phyloP scores from a whole-genome alignment of 2,113 vertebrate species.

The Rhegmatorhina hoffmannsi region DNA sequence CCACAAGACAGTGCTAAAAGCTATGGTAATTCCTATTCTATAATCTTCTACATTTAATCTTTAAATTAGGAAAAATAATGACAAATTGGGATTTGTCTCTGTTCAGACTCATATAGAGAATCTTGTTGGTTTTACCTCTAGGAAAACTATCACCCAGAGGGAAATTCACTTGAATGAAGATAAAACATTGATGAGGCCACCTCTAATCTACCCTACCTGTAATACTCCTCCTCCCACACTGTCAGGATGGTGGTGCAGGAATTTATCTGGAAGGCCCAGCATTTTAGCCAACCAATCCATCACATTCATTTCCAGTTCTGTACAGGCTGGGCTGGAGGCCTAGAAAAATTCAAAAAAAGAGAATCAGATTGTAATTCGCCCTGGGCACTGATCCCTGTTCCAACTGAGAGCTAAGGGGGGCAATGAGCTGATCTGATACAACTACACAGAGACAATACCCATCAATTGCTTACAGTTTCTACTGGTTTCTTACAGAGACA shows the following conservation, averaged over 20 bases:
- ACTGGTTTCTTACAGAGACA: not conserved
- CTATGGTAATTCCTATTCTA: not conserved
- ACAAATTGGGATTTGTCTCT: not conserved
- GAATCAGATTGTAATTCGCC: not conserved
- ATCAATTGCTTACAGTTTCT: not conserved
- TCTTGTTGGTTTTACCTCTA: not conserved
- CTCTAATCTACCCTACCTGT: slow-evolving; percentile 77
- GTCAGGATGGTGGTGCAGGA: slow-evolving; percentile 86
- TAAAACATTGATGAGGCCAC: not conserved
- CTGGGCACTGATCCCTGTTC: not conserved
- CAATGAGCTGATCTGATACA: not conserved
- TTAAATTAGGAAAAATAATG: not conserved
- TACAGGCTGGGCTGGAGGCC: slow-evolving; percentile 96
- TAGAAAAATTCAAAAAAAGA: slow-evolving; percentile 40
- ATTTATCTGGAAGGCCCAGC: slow-evolving; percentile 89
- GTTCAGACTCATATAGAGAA: not conserved
- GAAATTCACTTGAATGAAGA: not conserved
- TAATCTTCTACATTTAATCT: not conserved
- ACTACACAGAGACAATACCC: not conserved
- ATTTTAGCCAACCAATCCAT: slow-evolving; percentile 98
- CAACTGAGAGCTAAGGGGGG: not conserved
- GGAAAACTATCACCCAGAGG: not conserved
- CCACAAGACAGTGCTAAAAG: not conserved
- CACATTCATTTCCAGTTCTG: slow-evolving; percentile 94
- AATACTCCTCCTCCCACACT: slow-evolving; percentile 91